Conservation (phyloP, 2,888 invertebrate species). For the Diplolepis rosae region DNA sequence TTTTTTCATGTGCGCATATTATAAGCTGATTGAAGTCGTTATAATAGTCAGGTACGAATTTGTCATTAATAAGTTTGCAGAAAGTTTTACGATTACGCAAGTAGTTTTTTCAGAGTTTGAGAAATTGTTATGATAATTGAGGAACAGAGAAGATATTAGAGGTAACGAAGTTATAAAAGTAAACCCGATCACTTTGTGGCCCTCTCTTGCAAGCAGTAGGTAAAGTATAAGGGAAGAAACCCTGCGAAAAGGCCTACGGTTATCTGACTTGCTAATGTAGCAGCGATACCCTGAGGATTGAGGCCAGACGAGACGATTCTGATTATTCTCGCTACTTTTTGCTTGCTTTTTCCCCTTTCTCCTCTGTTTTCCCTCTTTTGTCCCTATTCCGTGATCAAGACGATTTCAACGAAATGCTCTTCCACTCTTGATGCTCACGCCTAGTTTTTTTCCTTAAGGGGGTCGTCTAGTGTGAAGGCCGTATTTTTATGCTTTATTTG, state of each 20-base stretch:
- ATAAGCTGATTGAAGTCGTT: too few species aligned
- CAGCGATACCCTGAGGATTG: conserved; percentile 61
- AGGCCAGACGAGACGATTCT: conserved; percentile 48
- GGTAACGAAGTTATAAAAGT: conserved; percentile 15
- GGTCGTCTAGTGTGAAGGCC: too few species aligned
- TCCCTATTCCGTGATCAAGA: conserved; percentile 26
- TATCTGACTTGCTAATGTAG: conserved; percentile 67
- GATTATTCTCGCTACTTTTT: conserved; percentile 50
- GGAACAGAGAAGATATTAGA: conserved; percentile 28
- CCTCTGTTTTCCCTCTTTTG: conserved; percentile 22
- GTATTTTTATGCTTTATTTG: too few species aligned
- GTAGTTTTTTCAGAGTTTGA: not conserved
- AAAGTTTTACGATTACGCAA: not conserved
- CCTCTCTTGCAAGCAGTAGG: conserved; percentile 16
- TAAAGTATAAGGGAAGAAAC: conserved; percentile 11
- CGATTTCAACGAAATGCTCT: conserved; percentile 19
- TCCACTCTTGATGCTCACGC: conserved; percentile 17
- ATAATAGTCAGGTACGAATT: too few species aligned
- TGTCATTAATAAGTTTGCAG: too few species aligned
- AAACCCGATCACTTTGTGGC: conserved; percentile 31
- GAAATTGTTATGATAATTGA: not conserved
- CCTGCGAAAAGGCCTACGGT: conserved; percentile 51
- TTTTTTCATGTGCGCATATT: too few species aligned
- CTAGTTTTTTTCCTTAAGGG: conserved; percentile 1
- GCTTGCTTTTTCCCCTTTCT: conserved; percentile 40